A percentile compares a stretch with the other conserved stretches of the same genome.
Evolutionary conservation across 2,888 invertebrate genomes (phyloP).

Genomic region (Hipparchia sbordonii): DNA sequence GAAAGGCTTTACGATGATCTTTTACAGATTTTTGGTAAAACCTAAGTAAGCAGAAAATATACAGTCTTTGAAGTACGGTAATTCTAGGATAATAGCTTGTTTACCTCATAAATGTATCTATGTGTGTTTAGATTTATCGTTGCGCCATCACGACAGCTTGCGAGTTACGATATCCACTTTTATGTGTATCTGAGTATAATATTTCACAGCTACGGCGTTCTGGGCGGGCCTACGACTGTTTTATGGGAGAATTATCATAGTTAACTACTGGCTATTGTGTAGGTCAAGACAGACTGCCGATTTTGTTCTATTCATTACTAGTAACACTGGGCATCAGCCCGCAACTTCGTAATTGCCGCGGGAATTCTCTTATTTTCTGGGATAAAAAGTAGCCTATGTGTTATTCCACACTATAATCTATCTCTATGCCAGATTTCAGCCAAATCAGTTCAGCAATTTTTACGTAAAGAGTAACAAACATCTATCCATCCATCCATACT

Average conservation of each 20-base stretch:
- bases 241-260: conserved; percentile 26
- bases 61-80: not conserved
- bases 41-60: not conserved
- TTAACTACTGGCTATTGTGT: conserved; percentile 25
- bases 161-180: conserved; percentile 34
- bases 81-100: conserved; percentile 9
- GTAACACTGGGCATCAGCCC: no score
- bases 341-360: no score
- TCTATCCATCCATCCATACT: no score
- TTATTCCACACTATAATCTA: no score
- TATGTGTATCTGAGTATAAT: conserved; percentile 30
- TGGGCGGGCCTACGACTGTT: conserved; percentile 18
- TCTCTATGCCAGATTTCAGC: no score
- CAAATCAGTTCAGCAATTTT: no score
- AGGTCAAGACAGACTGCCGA: not conserved
- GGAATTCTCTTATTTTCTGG: no score
- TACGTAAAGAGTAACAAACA: no score
- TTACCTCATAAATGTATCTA: conserved; percentile 27
- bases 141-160: conserved; percentile 32
- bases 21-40: not conserved
- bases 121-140: conserved; percentile 35
- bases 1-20: not conserved
- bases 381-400: no score
- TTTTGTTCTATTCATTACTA: not conserved
- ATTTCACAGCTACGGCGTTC: conserved; percentile 21